Conservation (phyloP, 1,140 invertebrate species). For the Solenopsis invicta region DNA sequence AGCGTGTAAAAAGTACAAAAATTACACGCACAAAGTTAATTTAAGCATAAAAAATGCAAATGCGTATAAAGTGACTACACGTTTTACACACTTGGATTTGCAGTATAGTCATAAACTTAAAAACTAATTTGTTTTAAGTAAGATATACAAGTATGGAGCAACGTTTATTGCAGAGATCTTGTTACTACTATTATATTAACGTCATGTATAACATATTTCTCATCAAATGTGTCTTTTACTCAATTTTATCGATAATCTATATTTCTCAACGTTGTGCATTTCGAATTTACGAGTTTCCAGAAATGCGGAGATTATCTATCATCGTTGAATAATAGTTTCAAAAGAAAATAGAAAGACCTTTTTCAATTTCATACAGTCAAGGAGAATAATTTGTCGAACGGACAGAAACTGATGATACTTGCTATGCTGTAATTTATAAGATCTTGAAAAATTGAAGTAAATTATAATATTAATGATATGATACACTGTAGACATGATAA, state of each 20-base stretch:
- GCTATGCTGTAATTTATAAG: background rate
- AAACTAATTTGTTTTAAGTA: background rate
- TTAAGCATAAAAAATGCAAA: too few relatives aligned
- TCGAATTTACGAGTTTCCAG: slow-evolving; percentile 22
- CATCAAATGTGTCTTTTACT: background rate
- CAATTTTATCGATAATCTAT: slow-evolving; percentile 26
- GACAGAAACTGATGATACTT: background rate
- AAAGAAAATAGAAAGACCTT: slow-evolving; percentile 27
- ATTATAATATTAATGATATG: background rate
- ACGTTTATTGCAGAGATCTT: background rate
- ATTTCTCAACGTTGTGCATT: slow-evolving; percentile 18
- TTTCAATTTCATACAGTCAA: slow-evolving; percentile 36
- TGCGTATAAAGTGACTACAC: too few relatives aligned
- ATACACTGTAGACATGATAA: background rate
- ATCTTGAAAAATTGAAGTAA: background rate
- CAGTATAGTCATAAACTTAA: background rate
- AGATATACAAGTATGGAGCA: background rate
- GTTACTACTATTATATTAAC: background rate
- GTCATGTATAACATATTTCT: background rate
- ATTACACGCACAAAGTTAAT: too few relatives aligned
- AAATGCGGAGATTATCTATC: slow-evolving; percentile 36
- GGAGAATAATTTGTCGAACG: background rate
- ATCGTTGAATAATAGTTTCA: background rate
- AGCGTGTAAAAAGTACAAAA: too few relatives aligned
- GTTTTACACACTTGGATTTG: too few relatives aligned